These are phyloP conservation scores for Hermaeophaga mercurialis DNA, from an alignment of 2,888 invertebrate genomes.

Conservation along the genomic window DNA sequence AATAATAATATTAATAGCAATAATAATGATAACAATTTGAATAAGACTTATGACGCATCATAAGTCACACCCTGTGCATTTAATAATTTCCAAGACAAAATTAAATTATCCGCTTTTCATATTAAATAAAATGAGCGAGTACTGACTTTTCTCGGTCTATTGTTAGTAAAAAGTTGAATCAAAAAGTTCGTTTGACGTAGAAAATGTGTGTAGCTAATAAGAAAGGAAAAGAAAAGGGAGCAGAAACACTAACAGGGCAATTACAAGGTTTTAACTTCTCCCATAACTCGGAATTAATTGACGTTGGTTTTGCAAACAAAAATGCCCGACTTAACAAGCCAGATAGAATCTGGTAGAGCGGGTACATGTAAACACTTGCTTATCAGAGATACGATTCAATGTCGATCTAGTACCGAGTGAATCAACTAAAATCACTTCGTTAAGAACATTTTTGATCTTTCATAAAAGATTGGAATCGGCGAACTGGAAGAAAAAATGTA, in stretches of 20 bases:
- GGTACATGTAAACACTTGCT: conserved; percentile 44
- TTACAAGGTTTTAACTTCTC: conserved; percentile 36
- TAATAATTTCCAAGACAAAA: no score
- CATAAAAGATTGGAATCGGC: no score
- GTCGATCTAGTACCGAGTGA: conserved; percentile 28
- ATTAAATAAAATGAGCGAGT: no score
- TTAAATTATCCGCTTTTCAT: no score
- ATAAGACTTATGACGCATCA: no score
- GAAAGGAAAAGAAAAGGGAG: conserved; percentile 19
- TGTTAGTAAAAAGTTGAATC: no score
- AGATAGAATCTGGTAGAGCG: conserved; percentile 47
- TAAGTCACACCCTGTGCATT: no score
- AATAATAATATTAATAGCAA: no score
- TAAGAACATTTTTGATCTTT: no score
- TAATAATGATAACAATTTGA: no score
- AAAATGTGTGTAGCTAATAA: conserved; percentile 9
- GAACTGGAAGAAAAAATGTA: no score
- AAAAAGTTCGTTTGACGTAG: neutral
- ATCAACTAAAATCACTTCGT: conserved; percentile 3
- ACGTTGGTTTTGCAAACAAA: conserved; percentile 50
- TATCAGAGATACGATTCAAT: conserved; percentile 39
- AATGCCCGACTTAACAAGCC: conserved; percentile 52
- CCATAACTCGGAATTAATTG: conserved; percentile 53
- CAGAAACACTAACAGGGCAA: conserved; percentile 41
- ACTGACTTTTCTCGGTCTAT: no score